A percentile compares a stretch with the other conserved stretches of the same genome.
phyloP scores from a whole-genome alignment of 2,888 invertebrate species.

The Orthonevra nobilis region DNA sequence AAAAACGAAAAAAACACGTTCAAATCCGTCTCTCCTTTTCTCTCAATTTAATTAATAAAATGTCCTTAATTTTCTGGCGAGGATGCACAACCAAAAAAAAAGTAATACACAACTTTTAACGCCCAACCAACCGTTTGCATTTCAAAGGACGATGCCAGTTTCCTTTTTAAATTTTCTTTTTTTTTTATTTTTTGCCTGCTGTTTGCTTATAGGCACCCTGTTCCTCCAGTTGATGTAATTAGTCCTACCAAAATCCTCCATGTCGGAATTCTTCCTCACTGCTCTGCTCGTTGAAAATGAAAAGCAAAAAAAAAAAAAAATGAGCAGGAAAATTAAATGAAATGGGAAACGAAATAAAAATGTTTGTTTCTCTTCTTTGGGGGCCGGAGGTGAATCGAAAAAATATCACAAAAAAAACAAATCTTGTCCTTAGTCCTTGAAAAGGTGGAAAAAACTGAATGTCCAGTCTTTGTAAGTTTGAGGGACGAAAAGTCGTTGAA shows the following conservation, averaged over 20 bases:
- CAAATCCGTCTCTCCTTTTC: neutral
- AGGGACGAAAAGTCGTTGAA: constrained; percentile 18
- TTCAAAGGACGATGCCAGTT: constrained; percentile 12
- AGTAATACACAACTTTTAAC: neutral
- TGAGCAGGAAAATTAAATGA: constrained; percentile 12
- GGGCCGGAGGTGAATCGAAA: too few species aligned
- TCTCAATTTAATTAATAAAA: constrained; percentile 50
- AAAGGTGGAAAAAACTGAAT: neutral
- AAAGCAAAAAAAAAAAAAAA: constrained; percentile 1
- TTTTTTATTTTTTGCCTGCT: neutral
- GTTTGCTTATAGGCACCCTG: constrained; percentile 39
- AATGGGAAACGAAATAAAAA: constrained; percentile 15
- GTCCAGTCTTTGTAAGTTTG: too few species aligned
- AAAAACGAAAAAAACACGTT: neutral
- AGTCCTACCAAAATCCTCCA: constrained; percentile 35
- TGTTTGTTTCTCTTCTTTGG: constrained; percentile 2
- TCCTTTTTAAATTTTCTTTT: constrained; percentile 3
- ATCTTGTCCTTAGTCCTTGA: constrained; percentile 22
- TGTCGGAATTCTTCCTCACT: constrained; percentile 23
- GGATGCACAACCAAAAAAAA: too few species aligned
- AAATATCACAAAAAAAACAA: constrained; percentile 1
- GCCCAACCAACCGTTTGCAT: neutral
- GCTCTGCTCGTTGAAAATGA: neutral
- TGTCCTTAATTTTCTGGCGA: constrained; percentile 45
- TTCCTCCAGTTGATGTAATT: constrained; percentile 57